These are phyloP conservation scores for Oncopodura yosiiana DNA, from an alignment of 1,140 invertebrate genomes.

Conservation along the genomic window DNA sequence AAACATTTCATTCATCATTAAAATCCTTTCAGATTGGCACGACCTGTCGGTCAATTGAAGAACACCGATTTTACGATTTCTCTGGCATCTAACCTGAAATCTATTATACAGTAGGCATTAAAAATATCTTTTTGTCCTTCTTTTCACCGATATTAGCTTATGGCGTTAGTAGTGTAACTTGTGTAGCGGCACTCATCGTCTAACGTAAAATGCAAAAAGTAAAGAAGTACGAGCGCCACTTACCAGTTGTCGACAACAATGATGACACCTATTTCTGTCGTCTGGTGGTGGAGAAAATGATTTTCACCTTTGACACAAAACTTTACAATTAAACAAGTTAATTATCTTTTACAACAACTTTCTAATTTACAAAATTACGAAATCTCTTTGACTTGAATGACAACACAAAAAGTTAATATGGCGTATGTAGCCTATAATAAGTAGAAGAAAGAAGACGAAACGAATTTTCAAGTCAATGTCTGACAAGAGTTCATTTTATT, in stretches of 20 bases:
- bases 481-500: no score
- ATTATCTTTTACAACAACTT: no score
- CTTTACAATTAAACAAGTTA: no score
- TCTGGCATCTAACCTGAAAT: background rate
- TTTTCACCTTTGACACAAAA: background rate
- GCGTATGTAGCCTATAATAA: no score
- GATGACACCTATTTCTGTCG: no score
- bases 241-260: slow-evolving; percentile 23
- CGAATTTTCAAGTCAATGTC: no score
- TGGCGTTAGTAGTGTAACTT: background rate
- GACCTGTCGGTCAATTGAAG: slow-evolving; percentile 16
- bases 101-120: background rate
- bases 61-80: slow-evolving; percentile 1
- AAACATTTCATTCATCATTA: no score
- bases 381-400: no score
- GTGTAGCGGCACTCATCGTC: background rate
- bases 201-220: slow-evolving; percentile 1
- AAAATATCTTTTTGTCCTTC: background rate
- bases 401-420: no score
- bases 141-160: background rate
- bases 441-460: no score
- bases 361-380: no score
- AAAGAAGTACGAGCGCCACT: slow-evolving; percentile 15
- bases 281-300: background rate
- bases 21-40: slow-evolving; percentile 6